phyloP scores from a whole-genome alignment of 2,113 vertebrate genomes.

The Silurus meridionalis region DNA sequence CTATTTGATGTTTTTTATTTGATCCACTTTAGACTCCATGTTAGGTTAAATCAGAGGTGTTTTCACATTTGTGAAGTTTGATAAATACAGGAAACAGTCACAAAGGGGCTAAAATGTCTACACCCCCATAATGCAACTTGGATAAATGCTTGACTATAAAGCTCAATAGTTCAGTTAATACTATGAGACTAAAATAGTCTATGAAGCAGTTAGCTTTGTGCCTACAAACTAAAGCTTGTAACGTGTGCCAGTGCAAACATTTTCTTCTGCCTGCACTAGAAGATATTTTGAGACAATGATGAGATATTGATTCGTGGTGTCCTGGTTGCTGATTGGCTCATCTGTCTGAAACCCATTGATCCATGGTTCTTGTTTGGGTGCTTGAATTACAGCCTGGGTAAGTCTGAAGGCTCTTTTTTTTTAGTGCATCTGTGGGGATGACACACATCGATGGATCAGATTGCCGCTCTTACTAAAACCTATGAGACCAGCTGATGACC shows the following conservation, averaged over 20 bases:
- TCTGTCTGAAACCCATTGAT: slow-evolving; percentile 37
- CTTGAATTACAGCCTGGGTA: slow-evolving; percentile 41
- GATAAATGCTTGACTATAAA: neutral
- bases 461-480: neutral
- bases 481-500: neutral
- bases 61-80: neutral
- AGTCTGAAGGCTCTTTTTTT: slow-evolving; percentile 23
- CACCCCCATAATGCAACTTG: neutral
- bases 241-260: slow-evolving; percentile 1
- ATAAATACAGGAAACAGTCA: neutral
- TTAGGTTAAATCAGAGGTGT: neutral
- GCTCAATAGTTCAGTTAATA: neutral
- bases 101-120: neutral
- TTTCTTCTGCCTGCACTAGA: slow-evolving; percentile 39
- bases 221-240: neutral
- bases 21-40: neutral
- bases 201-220: neutral
- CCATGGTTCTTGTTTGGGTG: slow-evolving; percentile 45
- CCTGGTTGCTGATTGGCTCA: slow-evolving; percentile 47
- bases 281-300: slow-evolving; percentile 55
- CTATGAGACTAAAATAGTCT: slow-evolving; percentile 5
- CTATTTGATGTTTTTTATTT: neutral
- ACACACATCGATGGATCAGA: neutral
- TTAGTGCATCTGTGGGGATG: neutral
- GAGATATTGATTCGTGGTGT: slow-evolving; percentile 52